phyloP scores from a whole-genome alignment of 2,888 invertebrate genomes.

The Hydraecia micacea region DNA sequence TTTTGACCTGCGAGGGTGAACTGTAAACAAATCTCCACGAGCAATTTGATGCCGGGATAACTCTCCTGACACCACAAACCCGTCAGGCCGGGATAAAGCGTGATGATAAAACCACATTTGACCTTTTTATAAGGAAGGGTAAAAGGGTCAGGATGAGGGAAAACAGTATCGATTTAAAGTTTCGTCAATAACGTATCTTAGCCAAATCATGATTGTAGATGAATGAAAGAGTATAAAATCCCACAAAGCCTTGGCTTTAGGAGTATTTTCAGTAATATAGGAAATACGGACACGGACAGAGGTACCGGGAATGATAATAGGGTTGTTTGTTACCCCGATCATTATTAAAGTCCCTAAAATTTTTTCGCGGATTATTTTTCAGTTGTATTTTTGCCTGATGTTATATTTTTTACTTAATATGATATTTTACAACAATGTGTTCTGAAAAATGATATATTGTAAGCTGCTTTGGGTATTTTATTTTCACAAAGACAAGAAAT shows the following conservation, averaged over 20 bases:
- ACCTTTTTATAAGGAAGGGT: slow-evolving; percentile 66
- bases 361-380: slow-evolving; percentile 54
- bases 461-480: slow-evolving; percentile 35
- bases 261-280: slow-evolving; percentile 49
- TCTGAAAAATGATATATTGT: slow-evolving; percentile 38
- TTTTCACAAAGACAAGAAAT: slow-evolving; percentile 44
- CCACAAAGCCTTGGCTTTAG: slow-evolving; percentile 45
- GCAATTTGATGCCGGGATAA: slow-evolving; percentile 57
- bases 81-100: slow-evolving; percentile 48
- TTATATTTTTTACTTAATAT: slow-evolving; percentile 44
- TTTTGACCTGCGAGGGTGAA: slow-evolving; percentile 38
- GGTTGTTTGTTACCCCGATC: slow-evolving; percentile 56
- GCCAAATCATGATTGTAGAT: slow-evolving; percentile 48
- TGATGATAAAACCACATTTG: slow-evolving; percentile 68
- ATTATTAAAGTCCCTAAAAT: slow-evolving; percentile 60
- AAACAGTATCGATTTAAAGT: slow-evolving; percentile 66
- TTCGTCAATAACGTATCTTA: slow-evolving; percentile 48
- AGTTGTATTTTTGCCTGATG: slow-evolving; percentile 32
- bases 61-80: slow-evolving; percentile 55
- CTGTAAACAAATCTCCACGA: slow-evolving; percentile 61
- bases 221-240: slow-evolving; percentile 48
- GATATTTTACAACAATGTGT: slow-evolving; percentile 45
- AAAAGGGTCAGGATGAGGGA: slow-evolving; percentile 58
- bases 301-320: slow-evolving; percentile 49
- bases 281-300: slow-evolving; percentile 49